phyloP scores from a whole-genome alignment of 2,797 vertebrate species.

The Paramormyrops hopkinsi region DNA sequence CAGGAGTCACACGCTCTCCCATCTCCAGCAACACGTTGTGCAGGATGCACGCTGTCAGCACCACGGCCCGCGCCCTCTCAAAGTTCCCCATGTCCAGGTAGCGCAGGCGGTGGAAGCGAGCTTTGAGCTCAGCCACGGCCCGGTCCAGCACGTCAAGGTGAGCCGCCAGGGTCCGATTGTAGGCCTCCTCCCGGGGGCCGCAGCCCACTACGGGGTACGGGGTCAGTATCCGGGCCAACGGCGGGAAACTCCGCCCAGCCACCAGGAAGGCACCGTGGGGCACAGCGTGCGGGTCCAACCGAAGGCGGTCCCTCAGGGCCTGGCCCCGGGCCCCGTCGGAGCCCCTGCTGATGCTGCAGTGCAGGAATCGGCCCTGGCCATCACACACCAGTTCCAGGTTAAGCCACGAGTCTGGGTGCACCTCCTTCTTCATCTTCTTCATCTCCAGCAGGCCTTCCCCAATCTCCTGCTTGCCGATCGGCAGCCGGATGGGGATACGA shows the following conservation, averaged over 20 bases:
- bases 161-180: slow-evolving; percentile 48
- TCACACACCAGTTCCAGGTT: slow-evolving; percentile 59
- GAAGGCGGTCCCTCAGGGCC: slow-evolving; percentile 45
- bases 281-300: slow-evolving; percentile 45
- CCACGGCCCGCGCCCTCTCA: slow-evolving; percentile 52
- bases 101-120: slow-evolving; percentile 54
- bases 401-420: slow-evolving; percentile 57
- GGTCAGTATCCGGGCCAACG: slow-evolving; percentile 54
- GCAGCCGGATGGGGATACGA: slow-evolving; percentile 57
- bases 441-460: slow-evolving; percentile 42
- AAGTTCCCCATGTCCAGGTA: slow-evolving; percentile 60
- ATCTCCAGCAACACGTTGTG: slow-evolving; percentile 59
- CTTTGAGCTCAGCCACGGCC: slow-evolving; percentile 49
- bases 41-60: slow-evolving; percentile 57
- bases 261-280: slow-evolving; percentile 53
- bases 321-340: slow-evolving; percentile 48
- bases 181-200: slow-evolving; percentile 51
- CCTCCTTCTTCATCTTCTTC: slow-evolving; percentile 50
- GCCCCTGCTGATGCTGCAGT: slow-evolving; percentile 53
- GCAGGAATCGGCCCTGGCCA: slow-evolving; percentile 47
- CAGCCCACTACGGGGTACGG: slow-evolving; percentile 35
- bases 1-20: slow-evolving; percentile 35
- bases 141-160: slow-evolving; percentile 50
- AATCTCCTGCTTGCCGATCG: slow-evolving; percentile 43
- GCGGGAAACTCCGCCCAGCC: slow-evolving; percentile 52